Evolutionary conservation across 2,888 invertebrate species (phyloP).

Genomic region (Physocephala rufipes): DNA sequence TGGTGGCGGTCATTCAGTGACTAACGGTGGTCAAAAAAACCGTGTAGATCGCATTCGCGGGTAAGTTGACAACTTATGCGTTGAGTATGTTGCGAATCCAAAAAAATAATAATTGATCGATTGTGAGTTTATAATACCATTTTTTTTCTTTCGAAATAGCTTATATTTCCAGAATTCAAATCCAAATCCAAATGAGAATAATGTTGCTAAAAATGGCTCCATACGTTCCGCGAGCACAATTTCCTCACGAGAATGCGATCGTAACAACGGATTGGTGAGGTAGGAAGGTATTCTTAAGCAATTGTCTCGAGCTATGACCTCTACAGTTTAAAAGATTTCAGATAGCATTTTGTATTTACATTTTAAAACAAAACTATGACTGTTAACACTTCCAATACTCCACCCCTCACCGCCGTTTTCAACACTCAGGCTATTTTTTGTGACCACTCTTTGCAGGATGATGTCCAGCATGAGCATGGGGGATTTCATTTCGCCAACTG

Average conservation of each 20-base stretch:
- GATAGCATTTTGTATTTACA: neutral
- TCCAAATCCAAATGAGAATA: conserved; percentile 63
- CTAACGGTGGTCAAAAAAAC: conserved; percentile 60
- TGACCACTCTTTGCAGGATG: conserved; percentile 54
- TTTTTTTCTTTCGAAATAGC: conserved; percentile 51
- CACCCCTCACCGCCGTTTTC: too few species aligned
- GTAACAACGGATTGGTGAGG: conserved; percentile 67
- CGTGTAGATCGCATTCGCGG: conserved; percentile 66
- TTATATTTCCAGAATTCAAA: conserved; percentile 66
- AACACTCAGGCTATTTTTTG: too few species aligned
- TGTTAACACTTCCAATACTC: neutral
- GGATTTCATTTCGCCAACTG: conserved; percentile 65
- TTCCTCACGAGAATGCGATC: conserved; percentile 69
- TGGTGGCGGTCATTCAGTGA: conserved; percentile 17
- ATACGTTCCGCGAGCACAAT: conserved; percentile 72
- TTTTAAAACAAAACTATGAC: neutral
- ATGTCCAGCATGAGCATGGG: conserved; percentile 68
- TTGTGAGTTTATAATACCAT: too few species aligned
- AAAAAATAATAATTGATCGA: neutral
- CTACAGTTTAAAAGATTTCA: neutral
- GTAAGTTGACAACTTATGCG: conserved; percentile 52
- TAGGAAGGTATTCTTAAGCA: conserved; percentile 48
- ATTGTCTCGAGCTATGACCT: neutral
- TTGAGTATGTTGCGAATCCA: neutral
- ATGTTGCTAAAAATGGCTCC: conserved; percentile 67